Conservation (phyloP, 2,888 invertebrate genomes). For the Zygaena filipendulae region DNA sequence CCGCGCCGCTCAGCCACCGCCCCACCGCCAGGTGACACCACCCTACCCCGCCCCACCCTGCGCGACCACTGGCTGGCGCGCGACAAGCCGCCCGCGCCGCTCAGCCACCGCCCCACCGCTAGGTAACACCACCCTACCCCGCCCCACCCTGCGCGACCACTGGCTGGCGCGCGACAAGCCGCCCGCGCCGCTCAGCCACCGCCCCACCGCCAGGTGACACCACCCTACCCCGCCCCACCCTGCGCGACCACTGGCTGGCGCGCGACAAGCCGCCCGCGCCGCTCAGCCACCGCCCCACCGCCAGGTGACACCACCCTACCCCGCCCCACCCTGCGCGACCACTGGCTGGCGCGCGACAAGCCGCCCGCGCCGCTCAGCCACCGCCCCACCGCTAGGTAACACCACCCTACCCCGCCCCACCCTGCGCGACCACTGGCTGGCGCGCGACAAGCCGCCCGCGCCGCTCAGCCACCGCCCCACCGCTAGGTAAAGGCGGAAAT, state of each 20-base stretch:
- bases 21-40: constrained; percentile 18
- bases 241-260: constrained; percentile 4
- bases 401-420: not conserved
- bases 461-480: constrained; percentile 19
- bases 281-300: constrained; percentile 20
- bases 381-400: constrained; percentile 20
- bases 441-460: constrained; percentile 12
- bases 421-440: constrained; percentile 4
- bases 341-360: constrained; percentile 9
- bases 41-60: constrained; percentile 72
- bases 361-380: constrained; percentile 14
- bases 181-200: constrained; percentile 15
- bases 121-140: constrained; percentile 8
- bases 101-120: constrained; percentile 20
- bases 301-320: constrained; percentile 10
- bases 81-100: constrained; percentile 13
- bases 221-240: not conserved
- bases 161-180: constrained; percentile 11
- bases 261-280: constrained; percentile 12
- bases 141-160: not conserved
- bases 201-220: constrained; percentile 19
- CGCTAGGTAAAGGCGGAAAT: constrained; percentile 13
- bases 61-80: constrained; percentile 82
- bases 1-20: constrained; percentile 16
- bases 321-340: not conserved